Evolutionary conservation across 2,113 vertebrate species (phyloP).

Genomic region (Lasiurus borealis): DNA sequence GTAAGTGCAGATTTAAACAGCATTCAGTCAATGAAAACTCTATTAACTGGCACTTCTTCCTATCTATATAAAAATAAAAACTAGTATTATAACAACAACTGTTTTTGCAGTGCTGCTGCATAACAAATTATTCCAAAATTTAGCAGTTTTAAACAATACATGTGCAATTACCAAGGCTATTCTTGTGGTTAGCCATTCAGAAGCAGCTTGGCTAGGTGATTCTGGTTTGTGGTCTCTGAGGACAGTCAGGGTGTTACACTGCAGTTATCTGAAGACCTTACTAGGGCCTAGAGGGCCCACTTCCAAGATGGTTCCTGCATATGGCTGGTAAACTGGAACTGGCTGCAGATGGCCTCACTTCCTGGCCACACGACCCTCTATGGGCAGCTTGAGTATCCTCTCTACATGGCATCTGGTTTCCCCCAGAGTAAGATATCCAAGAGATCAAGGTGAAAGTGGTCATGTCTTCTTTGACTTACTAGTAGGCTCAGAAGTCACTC

Average conservation of each 20-base stretch:
- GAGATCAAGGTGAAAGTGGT: background rate
- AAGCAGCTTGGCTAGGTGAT: background rate
- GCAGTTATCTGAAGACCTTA: background rate
- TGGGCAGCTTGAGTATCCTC: background rate
- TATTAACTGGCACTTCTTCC: background rate
- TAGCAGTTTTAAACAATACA: background rate
- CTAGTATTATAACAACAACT: background rate
- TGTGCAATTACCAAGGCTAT: background rate
- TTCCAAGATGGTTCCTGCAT: background rate
- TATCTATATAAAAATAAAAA: slow-evolving; percentile 14
- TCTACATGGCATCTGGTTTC: background rate
- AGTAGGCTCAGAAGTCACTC: background rate
- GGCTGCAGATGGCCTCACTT: background rate
- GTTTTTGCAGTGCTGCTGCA: background rate
- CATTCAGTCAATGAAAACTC: slow-evolving; percentile 37
- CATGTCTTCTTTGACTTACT: background rate
- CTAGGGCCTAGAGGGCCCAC: background rate
- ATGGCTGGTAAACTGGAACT: background rate
- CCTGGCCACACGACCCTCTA: background rate
- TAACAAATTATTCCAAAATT: slow-evolving; percentile 48
- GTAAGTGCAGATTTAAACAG: slow-evolving; percentile 23
- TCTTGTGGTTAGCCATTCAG: background rate
- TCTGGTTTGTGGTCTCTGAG: background rate
- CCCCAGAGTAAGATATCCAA: background rate
- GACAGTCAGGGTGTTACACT: background rate